Evolutionary conservation across 1,140 invertebrate species (phyloP), one percentile per base, ranked within the genome.

Genomic region (Zaprionus ghesquierei): DNA sequence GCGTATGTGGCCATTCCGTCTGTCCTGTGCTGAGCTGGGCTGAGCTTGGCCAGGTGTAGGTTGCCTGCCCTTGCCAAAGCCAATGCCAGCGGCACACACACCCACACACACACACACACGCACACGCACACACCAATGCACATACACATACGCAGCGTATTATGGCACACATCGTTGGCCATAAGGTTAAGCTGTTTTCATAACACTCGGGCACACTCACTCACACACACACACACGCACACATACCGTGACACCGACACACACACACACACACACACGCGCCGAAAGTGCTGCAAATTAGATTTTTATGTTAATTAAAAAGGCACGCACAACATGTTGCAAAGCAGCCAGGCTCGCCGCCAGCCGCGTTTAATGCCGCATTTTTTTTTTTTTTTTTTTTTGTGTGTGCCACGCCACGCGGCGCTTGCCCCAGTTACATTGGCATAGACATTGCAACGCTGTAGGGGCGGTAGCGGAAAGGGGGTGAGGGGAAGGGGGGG

Each of bases 261-360:
- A 62, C 49, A 69, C 31, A 61, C 38, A 59, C 44, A 71, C 75
- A 78, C 62, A 75, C n/a, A 38, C 18, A 44, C 23, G 15, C 22
- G 56, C 72, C 56, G 69, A 81, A 86, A 80, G 71, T 79, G 84
- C 76, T 77, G 79, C 84, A 87, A 87, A 87, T 87, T 82, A 82
- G 82, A 87, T 87, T 87, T 87, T 87, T 87, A 87, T 87, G 82
- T 89, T 87, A 87, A 87, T 87, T 87, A 87, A 87, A 86, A 86
- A 87, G 81, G 79, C 64, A 82, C 72, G 80, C 68, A 73, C 71
- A 74, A 73, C 71, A 69, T 69, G 71, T 59, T 74, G 66, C 71
- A 69, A 74, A 31, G 20, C 31, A 12, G 23, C 27, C 22, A 49
- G 9, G 35, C 35, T 15, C 35, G 53, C 65, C 58, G 69, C 53